A percentile compares a stretch with the other conserved stretches of the same genome.
phyloP scores from a whole-genome alignment of 2,797 vertebrate species.

The Enteromius mattozi region DNA sequence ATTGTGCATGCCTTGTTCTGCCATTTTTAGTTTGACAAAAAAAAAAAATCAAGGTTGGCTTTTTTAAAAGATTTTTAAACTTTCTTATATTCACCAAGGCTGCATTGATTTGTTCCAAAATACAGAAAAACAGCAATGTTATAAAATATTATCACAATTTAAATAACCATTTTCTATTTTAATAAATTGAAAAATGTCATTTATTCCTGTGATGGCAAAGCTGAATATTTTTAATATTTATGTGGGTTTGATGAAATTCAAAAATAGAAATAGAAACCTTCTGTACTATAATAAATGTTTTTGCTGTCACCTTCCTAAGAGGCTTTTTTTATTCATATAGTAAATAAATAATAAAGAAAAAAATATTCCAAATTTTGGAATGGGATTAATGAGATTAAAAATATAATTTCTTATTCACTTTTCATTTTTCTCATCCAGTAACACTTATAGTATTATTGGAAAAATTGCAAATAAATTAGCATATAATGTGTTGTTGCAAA shows the following conservation, averaged over 20 bases:
- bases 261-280: neutral
- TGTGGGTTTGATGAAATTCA: neutral
- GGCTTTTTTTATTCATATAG: too few species aligned
- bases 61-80: neutral
- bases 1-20: neutral
- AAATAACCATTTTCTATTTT: neutral
- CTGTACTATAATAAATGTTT: neutral
- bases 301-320: neutral
- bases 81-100: neutral
- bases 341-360: too few species aligned
- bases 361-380: neutral
- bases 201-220: neutral
- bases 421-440: neutral
- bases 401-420: neutral
- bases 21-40: neutral
- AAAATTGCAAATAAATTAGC: neutral
- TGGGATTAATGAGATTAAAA: neutral
- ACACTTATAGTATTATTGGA: neutral
- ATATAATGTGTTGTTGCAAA: neutral
- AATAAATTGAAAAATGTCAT: neutral
- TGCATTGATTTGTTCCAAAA: neutral
- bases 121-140: neutral
- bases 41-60: too few species aligned
- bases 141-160: neutral
- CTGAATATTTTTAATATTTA: neutral